Conservation (phyloP, 2,888 invertebrate species). For the Catocala nupta region DNA sequence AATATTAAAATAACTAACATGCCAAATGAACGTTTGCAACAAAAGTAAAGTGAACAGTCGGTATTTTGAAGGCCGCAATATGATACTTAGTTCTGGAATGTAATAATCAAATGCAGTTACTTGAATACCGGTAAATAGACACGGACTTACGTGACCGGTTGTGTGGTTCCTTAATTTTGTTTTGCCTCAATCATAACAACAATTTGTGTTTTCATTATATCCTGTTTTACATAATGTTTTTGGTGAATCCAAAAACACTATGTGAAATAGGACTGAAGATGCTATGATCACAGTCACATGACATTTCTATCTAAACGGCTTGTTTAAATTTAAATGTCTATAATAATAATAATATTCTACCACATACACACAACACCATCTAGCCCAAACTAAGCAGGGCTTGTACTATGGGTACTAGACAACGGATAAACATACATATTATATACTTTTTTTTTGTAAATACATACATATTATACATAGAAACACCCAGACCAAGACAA, state of each 20-base stretch:
- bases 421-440: too few species aligned
- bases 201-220: background rate
- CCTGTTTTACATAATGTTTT: background rate
- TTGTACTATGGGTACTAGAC: too few species aligned
- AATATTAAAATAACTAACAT: slow-evolving; percentile 14
- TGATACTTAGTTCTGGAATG: slow-evolving; percentile 30
- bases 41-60: slow-evolving; percentile 19
- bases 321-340: slow-evolving; percentile 37
- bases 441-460: too few species aligned
- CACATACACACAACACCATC: too few species aligned
- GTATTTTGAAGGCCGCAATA: slow-evolving; percentile 27
- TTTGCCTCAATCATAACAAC: slow-evolving; percentile 1
- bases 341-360: too few species aligned
- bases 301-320: slow-evolving; percentile 27
- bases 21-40: slow-evolving; percentile 19
- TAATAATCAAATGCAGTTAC: slow-evolving; percentile 9
- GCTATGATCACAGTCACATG: slow-evolving; percentile 11
- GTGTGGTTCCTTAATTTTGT: slow-evolving; percentile 1
- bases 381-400: too few species aligned
- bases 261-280: background rate
- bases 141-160: slow-evolving; percentile 1
- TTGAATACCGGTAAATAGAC: slow-evolving; percentile 8
- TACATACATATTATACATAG: too few species aligned
- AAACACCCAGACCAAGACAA: too few species aligned
- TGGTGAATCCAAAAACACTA: background rate